Conservation (phyloP, 2,797 vertebrate genomes). For the Miichthys miiuy region DNA sequence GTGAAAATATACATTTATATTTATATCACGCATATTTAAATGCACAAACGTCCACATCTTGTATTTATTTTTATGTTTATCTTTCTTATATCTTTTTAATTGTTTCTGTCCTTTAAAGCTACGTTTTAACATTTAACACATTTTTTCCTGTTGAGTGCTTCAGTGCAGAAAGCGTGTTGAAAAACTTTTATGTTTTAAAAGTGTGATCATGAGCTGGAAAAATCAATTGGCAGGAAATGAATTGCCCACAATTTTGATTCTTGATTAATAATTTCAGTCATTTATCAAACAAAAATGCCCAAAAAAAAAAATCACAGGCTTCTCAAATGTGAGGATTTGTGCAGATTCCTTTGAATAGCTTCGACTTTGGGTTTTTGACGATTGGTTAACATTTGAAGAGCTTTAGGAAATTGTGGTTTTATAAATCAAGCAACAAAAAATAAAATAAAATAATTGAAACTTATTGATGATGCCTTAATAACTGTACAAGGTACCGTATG, state of each 20-base stretch:
- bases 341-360: not conserved
- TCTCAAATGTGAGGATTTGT: not conserved
- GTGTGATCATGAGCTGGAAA: too few relatives aligned
- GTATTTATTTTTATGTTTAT: not conserved
- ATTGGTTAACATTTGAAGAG: not conserved
- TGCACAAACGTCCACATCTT: not conserved
- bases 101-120: not conserved
- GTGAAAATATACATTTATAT: too few relatives aligned
- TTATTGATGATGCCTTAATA: not conserved
- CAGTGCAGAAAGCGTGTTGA: not conserved
- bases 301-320: not conserved
- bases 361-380: not conserved
- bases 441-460: not conserved
- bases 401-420: not conserved
- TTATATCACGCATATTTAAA: too few relatives aligned
- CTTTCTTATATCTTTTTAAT: not conserved
- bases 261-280: not conserved
- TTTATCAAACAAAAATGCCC: not conserved
- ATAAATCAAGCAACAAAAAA: not conserved
- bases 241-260: not conserved
- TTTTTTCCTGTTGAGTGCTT: not conserved
- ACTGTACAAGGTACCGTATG: not conserved
- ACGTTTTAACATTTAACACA: not conserved
- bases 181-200: not conserved
- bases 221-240: fast-evolving